These are phyloP conservation scores for Corbicula japonica DNA, from an alignment of 2,888 invertebrate genomes.

Conservation along the genomic window DNA sequence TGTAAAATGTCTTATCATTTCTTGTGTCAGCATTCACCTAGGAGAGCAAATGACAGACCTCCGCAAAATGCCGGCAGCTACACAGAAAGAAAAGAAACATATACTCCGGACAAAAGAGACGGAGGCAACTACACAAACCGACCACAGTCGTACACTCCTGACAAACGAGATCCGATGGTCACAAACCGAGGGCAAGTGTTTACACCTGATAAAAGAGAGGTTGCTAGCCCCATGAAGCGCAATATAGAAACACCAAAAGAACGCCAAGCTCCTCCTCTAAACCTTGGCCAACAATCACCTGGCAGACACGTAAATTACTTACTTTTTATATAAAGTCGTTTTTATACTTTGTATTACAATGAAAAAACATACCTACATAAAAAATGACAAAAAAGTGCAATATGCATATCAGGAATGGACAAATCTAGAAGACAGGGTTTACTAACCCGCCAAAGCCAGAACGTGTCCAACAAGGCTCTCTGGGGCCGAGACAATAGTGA, in stretches of 20 bases:
- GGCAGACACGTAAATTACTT: too few relatives aligned
- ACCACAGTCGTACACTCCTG: constrained; percentile 22
- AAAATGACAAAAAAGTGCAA: too few relatives aligned
- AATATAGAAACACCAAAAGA: constrained; percentile 7
- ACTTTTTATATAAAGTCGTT: too few relatives aligned
- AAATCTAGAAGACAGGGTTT: too few relatives aligned
- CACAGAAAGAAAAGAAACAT: background rate
- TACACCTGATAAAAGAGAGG: constrained; percentile 22
- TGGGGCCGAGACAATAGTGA: constrained; percentile 59
- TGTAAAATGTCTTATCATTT: background rate
- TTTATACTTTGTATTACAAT: too few relatives aligned
- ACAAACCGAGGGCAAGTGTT: constrained; percentile 7
- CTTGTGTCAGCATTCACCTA: background rate
- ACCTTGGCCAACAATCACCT: constrained; percentile 12
- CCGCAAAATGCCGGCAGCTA: background rate
- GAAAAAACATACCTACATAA: too few relatives aligned
- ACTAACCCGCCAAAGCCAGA: constrained; percentile 14
- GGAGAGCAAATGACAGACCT: background rate
- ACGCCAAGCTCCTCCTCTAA: background rate
- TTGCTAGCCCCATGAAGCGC: constrained; percentile 12
- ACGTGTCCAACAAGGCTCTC: constrained; percentile 36
- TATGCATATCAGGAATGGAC: too few relatives aligned
- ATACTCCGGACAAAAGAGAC: constrained; percentile 9
- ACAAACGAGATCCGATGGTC: constrained; percentile 8
- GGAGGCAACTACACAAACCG: background rate